Percentiles rank a stretch among this genome's conserved stretches.
Conservation (phyloP, 2,888 invertebrate species). For the Euspilapteryx auroguttella region DNA sequence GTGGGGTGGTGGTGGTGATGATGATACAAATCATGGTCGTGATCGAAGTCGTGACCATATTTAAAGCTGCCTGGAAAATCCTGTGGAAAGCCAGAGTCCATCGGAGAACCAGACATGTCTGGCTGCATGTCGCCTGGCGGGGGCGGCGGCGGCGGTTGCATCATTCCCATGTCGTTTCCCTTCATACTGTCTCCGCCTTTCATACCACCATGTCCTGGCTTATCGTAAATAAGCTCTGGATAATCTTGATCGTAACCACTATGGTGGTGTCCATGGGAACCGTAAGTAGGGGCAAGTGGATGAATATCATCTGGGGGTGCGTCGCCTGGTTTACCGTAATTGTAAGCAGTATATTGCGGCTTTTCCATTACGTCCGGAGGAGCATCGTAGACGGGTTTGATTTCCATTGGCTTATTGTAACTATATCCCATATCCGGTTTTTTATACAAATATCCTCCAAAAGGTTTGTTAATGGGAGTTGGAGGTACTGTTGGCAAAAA, state of each 20-base stretch:
- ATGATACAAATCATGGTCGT: conserved; percentile 19
- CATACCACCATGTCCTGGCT: conserved; percentile 19
- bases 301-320: conserved; percentile 11
- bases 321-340: conserved; percentile 7
- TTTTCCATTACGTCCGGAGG: conserved; percentile 4
- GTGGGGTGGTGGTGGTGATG: conserved; percentile 32
- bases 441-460: conserved; percentile 19
- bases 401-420: conserved; percentile 14
- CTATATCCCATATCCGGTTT: conserved; percentile 14
- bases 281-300: conserved; percentile 23
- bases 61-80: conserved; percentile 47
- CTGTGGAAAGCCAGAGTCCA: conserved; percentile 42
- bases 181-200: conserved; percentile 12
- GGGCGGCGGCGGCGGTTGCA: conserved; percentile 33
- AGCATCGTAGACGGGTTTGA: not conserved
- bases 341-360: conserved; percentile 17
- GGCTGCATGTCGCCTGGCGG: conserved; percentile 15
- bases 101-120: too few species aligned
- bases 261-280: conserved; percentile 14
- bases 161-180: conserved; percentile 13
- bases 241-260: conserved; percentile 19
- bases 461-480: conserved; percentile 22
- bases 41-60: conserved; percentile 30
- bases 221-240: conserved; percentile 32
- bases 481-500: conserved; percentile 25